Evolutionary conservation across 53 echinoderm and acorn worm species (phyloP).

Genomic region (Arbacia lixula): DNA sequence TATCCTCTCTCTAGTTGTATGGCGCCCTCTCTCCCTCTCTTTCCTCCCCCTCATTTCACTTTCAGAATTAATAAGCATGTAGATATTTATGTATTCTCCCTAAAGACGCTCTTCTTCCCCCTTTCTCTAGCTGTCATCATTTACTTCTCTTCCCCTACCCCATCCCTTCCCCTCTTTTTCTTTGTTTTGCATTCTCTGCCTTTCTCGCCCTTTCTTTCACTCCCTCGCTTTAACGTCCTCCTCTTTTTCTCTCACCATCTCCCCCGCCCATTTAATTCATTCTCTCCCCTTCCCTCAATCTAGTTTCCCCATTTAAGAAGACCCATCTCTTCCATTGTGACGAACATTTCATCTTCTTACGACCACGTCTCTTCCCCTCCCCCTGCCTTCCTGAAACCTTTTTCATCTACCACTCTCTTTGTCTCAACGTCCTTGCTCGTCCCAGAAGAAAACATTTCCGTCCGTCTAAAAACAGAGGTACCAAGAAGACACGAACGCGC

Average conservation of each 20-base stretch:
- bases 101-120: not conserved
- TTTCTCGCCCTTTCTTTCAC: too few species aligned
- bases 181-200: not conserved
- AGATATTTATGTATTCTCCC: too few species aligned
- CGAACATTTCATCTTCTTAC: not conserved
- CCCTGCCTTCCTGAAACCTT: too few species aligned
- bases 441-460: too few species aligned
- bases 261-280: too few species aligned
- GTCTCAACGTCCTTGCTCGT: too few species aligned
- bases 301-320: not conserved
- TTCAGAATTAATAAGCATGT: too few species aligned
- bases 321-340: not conserved
- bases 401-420: too few species aligned
- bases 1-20: not conserved
- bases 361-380: not conserved
- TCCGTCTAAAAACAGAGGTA: too few species aligned
- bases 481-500: not conserved
- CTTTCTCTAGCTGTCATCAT: not conserved
- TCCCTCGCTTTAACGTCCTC: too few species aligned
- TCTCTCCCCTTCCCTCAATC: too few species aligned
- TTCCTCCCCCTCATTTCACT: not conserved
- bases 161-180: not conserved
- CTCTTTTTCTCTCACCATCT: too few species aligned
- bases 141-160: not conserved
- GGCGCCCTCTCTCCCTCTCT: not conserved